Conservation (phyloP, 2,888 invertebrate species). For the Yponomeuta plumbellus region DNA sequence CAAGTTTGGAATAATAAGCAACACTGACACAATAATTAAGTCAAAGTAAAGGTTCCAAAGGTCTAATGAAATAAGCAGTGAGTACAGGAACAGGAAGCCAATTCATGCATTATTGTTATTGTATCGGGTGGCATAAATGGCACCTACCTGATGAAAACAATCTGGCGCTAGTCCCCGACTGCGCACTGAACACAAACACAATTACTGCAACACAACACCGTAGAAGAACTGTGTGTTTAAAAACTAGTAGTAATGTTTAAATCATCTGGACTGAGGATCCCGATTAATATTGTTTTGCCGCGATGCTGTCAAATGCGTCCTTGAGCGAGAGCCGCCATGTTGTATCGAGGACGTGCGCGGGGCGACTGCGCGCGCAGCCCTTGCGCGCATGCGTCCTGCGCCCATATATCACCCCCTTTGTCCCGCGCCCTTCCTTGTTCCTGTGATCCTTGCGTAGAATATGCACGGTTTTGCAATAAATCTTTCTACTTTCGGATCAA, state of each 20-base stretch:
- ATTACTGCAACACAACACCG: neutral
- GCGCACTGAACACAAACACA: neutral
- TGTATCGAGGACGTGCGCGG: constrained; percentile 65
- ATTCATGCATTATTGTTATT: constrained; percentile 10
- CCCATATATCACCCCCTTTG: constrained; percentile 34
- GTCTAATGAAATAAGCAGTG: neutral
- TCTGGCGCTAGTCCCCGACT: neutral
- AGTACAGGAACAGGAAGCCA: neutral
- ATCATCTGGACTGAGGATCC: constrained; percentile 31
- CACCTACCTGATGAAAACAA: constrained; percentile 14
- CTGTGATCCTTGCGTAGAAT: neutral
- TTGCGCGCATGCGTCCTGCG: constrained; percentile 46
- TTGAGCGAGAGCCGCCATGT: constrained; percentile 64
- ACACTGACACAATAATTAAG: neutral
- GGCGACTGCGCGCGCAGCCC: constrained; percentile 61
- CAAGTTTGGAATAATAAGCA: neutral
- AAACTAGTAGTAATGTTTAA: neutral
- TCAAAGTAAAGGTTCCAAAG: neutral
- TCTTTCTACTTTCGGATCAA: too few relatives aligned
- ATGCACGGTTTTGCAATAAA: constrained; percentile 3
- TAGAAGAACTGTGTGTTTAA: neutral
- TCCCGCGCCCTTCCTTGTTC: constrained; percentile 31
- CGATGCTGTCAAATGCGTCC: constrained; percentile 62
- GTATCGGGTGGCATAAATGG: neutral
- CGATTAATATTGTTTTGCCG: constrained; percentile 39